Base-by-base conservation (phyloP, 2,113 vertebrate genomes). In the Cavia aperea region DNA sequence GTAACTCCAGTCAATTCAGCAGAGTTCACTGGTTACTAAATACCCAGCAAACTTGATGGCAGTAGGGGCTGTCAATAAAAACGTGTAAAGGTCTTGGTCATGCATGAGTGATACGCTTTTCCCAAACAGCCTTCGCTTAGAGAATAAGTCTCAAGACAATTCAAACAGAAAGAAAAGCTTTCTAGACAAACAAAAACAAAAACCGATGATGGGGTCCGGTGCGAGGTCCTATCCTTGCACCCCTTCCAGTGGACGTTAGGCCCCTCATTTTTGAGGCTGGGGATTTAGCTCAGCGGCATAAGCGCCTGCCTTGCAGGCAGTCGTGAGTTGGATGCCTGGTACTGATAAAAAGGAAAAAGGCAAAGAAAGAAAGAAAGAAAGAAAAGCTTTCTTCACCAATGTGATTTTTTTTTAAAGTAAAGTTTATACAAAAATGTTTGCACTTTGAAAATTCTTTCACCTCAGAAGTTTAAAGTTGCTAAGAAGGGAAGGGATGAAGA, bases 371-470 rank as follows among this genome's bases (percentile, higher is more conserved):
- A 39, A 39, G 39, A 39, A 39, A 78, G 81, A 90, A 91, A 92
- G 51, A 36, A 29, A 1, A 24, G 6, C 62, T 77, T 84, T 73
- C 10, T 31, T 11, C 11, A 84, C 33, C 26, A 18, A 78, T n/a
- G 46, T 43, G 73, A 88, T 18, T 16, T 46, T 63, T 63, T 63
- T 63, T 63, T 63, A 63, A 18, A 87, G 19, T 31, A 81, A 19
- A 8, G 4, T 1, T 66, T 58, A 16, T 8, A 5, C 36, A 72
- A 51, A 94, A 92, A 92, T 13, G 82, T 58, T 84, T 90, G 46
- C 49, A 89, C 88, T 95, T 94, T 16, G 14, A 84, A 94, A 87
- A 81, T 79, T 39, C n/a, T 90, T 82, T 87, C 87, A 77, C 16
- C 14, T 81, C 39, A 75, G 63, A 88, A 81, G n/a, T n/a, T 39